A percentile compares a stretch with the other conserved stretches of the same genome.
These are phyloP conservation scores for Albula glossodonta DNA, from an alignment of 2,113 vertebrate species.

Conservation along the genomic window DNA sequence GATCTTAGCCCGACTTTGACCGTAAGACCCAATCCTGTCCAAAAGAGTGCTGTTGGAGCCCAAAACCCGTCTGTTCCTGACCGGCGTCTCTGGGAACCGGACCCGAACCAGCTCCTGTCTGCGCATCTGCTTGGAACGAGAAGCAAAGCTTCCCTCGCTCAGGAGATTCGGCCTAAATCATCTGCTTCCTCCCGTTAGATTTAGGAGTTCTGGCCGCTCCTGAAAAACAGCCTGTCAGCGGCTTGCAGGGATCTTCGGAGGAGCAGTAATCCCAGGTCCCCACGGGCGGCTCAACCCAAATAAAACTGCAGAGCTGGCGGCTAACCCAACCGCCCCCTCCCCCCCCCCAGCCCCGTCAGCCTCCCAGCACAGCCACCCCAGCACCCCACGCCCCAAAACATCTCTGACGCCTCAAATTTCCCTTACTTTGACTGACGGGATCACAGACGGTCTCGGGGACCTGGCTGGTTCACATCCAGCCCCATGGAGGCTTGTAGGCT, in stretches of 20 bases:
- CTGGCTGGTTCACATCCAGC: neutral
- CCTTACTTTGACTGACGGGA: neutral
- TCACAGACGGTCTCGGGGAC: neutral
- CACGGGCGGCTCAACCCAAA: neutral
- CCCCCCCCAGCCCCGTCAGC: neutral
- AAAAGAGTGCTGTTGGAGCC: neutral
- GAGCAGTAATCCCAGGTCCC: neutral
- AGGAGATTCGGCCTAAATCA: constrained; percentile 10
- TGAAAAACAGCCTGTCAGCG: constrained; percentile 28
- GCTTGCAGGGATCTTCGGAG: constrained; percentile 13
- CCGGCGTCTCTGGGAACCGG: neutral
- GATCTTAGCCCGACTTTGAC: neutral
- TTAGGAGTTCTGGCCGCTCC: constrained; percentile 19
- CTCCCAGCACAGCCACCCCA: neutral
- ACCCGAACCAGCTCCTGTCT: neutral
- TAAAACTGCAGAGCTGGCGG: neutral
- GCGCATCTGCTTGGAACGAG: constrained; percentile 26
- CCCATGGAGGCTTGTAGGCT: neutral
- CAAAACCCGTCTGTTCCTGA: neutral
- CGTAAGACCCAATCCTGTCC: neutral
- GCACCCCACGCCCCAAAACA: neutral
- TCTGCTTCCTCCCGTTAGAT: constrained; percentile 1
- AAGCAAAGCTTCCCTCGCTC: constrained; percentile 24
- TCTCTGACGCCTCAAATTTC: neutral
- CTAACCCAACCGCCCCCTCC: neutral